phyloP scores from a whole-genome alignment of 2,797 vertebrate species.

The Iguana delicatissima region DNA sequence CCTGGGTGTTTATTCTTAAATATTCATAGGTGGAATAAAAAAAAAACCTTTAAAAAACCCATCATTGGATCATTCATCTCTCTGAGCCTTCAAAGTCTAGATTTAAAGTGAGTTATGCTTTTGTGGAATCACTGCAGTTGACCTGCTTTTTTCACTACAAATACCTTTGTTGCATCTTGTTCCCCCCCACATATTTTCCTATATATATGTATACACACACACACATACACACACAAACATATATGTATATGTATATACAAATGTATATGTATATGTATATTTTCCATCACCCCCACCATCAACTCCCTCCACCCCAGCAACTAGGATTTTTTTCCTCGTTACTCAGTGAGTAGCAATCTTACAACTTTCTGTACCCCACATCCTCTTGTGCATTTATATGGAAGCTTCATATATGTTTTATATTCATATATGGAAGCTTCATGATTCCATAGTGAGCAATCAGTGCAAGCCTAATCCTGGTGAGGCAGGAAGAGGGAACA shows the following conservation, averaged over 20 bases:
- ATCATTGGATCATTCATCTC: not conserved
- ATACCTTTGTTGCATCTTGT: not conserved
- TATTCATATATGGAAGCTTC: not conserved
- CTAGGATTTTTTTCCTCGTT: no score
- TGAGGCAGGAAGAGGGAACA: not conserved
- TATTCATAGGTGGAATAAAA: not conserved
- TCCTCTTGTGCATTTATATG: not conserved
- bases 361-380: not conserved
- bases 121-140: not conserved
- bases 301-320: not conserved
- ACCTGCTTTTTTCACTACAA: not conserved
- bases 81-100: not conserved
- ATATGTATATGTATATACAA: no score
- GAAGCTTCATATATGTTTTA: no score
- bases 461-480: not conserved
- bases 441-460: not conserved
- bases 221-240: no score
- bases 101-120: not conserved
- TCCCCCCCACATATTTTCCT: not conserved
- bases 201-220: not conserved
- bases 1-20: not conserved
- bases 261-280: no score
- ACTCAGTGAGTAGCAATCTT: no score
- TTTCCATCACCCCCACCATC: not conserved
- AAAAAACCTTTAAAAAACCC: not conserved